Conservation (phyloP, 2,797 vertebrate genomes). For the Labeo calbasu region DNA sequence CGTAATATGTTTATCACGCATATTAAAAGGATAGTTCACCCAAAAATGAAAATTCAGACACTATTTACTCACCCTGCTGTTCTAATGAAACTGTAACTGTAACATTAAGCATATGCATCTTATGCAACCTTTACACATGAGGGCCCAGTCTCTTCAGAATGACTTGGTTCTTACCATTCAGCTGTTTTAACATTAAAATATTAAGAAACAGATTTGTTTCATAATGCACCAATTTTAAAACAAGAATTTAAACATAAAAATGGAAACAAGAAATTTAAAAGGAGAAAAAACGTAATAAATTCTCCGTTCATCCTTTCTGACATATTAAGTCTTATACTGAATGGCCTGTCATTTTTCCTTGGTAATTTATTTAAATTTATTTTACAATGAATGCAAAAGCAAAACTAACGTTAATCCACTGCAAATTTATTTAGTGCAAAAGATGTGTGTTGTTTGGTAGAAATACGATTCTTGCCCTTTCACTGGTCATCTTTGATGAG, state of each 20-base stretch:
- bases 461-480: constrained; percentile 1
- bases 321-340: not conserved
- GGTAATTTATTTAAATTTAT: not conserved
- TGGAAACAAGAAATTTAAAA: no score
- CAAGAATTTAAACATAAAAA: not conserved
- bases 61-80: not conserved
- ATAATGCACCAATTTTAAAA: not conserved
- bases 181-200: not conserved
- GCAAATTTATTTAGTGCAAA: constrained; percentile 5
- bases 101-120: not conserved
- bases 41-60: not conserved
- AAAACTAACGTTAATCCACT: not conserved
- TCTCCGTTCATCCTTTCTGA: not conserved
- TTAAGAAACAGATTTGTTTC: not conserved
- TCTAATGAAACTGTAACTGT: not conserved
- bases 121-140: not conserved
- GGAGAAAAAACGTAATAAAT: not conserved
- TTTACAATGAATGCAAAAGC: not conserved
- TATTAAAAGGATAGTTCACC: not conserved
- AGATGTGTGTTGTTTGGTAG: constrained; percentile 1
- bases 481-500: constrained; percentile 70
- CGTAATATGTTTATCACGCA: not conserved
- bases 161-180: not conserved
- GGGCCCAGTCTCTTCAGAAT: not conserved
- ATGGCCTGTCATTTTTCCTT: not conserved